Evolutionary conservation across 2,797 vertebrate genomes (phyloP), one percentile per base, ranked within the genome.

Genomic region (Cynopterus sphinx): DNA sequence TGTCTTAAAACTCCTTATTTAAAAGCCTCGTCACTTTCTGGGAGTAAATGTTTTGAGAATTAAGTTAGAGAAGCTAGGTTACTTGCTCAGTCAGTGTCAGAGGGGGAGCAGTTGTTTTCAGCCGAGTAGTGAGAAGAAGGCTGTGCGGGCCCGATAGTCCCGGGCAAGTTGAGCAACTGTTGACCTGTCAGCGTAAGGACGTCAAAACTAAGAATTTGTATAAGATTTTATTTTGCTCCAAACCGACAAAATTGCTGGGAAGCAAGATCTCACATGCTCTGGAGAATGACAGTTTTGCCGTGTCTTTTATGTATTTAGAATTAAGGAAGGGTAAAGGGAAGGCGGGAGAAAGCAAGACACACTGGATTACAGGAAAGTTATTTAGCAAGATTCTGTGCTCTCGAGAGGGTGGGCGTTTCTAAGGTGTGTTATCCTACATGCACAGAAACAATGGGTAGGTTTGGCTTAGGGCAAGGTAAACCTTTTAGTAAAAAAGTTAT

Each of bases 31-130:
- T 85, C 8, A 28, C 57, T 67, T 70, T 43, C 24, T 81, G 13
- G 12, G 17, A 92, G 19, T 90, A 91, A 79, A n/a, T 55, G 75
- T 88, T 89, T 90, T 79, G 73, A 59, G 73, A 92, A 57, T 51
- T 39, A 53, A 91, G 70, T 21, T 51, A 33, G 49, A 78, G 33
- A 70, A 82, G 55, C n/a, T 71, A 49, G 51, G 46, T n/a, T 49
- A n/a, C 28, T 39, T 31, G 26, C 81, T 77, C 24, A 68, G 10
- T 73, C 21, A 22, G n/a, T 26, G 33, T 88, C 24, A 41, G 36
- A 24, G 28, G 26, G 39, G 33, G 41, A 57, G 2, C 49, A 36
- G 39, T 26, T n/a, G 13, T 91, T 15, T 41, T 53, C 33, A 33
- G 24, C 68, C 33, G 49, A 11, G 6, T 10, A 10, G 41, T 49